Percentiles rank a stretch among this genome's conserved stretches.
These are phyloP conservation scores for Mugil cephalus DNA, from an alignment of 2,113 vertebrate genomes.

Conservation along the genomic window DNA sequence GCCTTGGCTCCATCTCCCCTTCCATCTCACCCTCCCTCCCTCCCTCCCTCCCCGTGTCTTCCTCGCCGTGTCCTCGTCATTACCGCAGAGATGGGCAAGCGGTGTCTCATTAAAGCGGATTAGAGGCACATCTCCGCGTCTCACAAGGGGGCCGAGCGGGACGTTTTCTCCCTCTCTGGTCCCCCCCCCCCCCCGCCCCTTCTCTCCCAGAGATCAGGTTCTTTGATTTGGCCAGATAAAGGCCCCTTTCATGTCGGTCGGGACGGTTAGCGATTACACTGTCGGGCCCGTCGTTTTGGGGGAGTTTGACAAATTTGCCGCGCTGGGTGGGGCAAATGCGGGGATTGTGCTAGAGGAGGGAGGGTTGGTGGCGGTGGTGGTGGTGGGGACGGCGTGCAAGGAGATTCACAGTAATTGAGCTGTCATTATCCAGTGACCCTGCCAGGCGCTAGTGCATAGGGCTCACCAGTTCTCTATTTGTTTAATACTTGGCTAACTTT, in stretches of 20 bases:
- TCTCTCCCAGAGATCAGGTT: constrained; percentile 81
- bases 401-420: constrained; percentile 88
- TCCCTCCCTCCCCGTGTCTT: constrained; percentile 48
- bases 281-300: constrained; percentile 78
- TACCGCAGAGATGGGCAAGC: constrained; percentile 81
- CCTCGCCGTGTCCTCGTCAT: constrained; percentile 74
- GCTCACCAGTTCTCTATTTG: constrained; percentile 83
- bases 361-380: background rate
- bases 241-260: constrained; percentile 80
- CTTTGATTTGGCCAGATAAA: constrained; percentile 85
- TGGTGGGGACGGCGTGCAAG: constrained; percentile 38
- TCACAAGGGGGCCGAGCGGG: constrained; percentile 64
- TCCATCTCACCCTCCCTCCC: constrained; percentile 58
- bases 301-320: constrained; percentile 81
- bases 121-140: constrained; percentile 74
- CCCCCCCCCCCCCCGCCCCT: background rate
- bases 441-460: constrained; percentile 68
- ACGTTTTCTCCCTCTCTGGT: constrained; percentile 65
- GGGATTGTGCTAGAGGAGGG: constrained; percentile 36
- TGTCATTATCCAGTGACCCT: constrained; percentile 84
- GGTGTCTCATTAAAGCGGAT: constrained; percentile 83
- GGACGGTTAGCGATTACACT: constrained; percentile 84
- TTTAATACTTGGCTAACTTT: constrained; percentile 91
- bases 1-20: constrained; percentile 75
- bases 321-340: constrained; percentile 66